Conservation (phyloP, 2,113 vertebrate genomes). For the Asarcornis scutulata region DNA sequence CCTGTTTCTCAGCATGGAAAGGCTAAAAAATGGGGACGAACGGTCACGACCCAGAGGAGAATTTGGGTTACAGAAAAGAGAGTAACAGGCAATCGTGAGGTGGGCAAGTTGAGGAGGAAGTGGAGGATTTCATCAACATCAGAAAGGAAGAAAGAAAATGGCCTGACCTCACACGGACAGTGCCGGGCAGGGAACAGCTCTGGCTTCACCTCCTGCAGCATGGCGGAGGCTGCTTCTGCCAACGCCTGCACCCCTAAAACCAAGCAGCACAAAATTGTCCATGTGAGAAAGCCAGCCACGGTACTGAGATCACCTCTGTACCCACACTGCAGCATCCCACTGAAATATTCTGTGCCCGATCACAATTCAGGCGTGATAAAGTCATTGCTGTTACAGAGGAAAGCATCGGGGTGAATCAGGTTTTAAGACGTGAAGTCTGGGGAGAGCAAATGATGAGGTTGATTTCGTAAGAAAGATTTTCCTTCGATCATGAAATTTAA, state of each 20-base stretch:
- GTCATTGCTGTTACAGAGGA: rapidly evolving
- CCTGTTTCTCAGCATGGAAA: background rate
- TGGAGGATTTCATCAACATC: background rate
- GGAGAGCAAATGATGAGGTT: background rate
- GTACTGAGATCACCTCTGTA: background rate
- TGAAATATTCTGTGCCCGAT: background rate
- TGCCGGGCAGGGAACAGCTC: background rate
- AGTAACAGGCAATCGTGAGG: background rate
- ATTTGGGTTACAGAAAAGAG: background rate
- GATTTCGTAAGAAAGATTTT: background rate
- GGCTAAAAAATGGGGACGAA: background rate
- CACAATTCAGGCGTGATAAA: background rate
- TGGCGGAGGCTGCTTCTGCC: background rate
- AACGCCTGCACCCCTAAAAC: background rate
- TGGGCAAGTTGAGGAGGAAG: background rate
- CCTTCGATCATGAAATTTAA: background rate
- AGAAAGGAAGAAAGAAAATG: background rate
- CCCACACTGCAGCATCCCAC: background rate
- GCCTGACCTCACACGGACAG: background rate
- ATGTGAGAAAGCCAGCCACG: background rate
- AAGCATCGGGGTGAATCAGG: rapidly evolving
- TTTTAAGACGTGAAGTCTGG: background rate
- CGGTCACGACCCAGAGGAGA: background rate
- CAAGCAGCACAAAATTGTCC: rapidly evolving
- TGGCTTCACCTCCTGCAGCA: rapidly evolving